phyloP scores from a whole-genome alignment of 2,888 invertebrate genomes.

The Globia sparganii region DNA sequence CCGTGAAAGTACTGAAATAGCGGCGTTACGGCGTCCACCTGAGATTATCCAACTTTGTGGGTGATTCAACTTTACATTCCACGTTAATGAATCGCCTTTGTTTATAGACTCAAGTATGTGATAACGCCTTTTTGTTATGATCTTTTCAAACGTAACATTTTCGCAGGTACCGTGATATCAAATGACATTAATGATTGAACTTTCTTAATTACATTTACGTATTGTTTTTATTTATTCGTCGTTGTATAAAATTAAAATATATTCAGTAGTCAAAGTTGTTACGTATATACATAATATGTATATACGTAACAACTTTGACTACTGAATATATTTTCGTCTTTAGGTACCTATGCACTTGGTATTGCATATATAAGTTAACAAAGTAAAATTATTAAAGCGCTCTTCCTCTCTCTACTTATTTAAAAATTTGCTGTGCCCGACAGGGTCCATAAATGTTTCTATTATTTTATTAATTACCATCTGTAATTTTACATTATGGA shows the following conservation, averaged over 20 bases:
- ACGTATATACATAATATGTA: neutral
- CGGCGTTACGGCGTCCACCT: conserved; percentile 72
- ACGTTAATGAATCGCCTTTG: conserved; percentile 68
- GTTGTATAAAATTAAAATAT: neutral
- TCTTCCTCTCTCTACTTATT: too few relatives aligned
- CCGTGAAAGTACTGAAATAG: conserved; percentile 73
- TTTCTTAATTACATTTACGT: too few relatives aligned
- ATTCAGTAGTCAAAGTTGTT: neutral
- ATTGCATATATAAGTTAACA: too few relatives aligned
- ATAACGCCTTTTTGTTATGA: conserved; percentile 26
- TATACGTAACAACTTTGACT: too few relatives aligned
- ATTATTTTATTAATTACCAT: too few relatives aligned
- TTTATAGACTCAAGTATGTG: conserved; percentile 57
- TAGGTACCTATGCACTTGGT: neutral
- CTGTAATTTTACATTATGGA: too few relatives aligned
- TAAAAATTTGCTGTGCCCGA: too few relatives aligned
- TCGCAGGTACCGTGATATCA: neutral
- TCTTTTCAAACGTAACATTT: neutral
- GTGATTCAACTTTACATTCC: conserved; percentile 75
- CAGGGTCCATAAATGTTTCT: too few relatives aligned
- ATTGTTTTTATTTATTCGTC: neutral
- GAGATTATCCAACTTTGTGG: conserved; percentile 75
- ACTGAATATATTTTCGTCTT: too few relatives aligned
- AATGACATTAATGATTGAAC: neutral
- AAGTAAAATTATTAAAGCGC: too few relatives aligned